These are phyloP conservation scores for Panthera leo DNA, from an alignment of 2,113 vertebrate genomes.

Conservation along the genomic window DNA sequence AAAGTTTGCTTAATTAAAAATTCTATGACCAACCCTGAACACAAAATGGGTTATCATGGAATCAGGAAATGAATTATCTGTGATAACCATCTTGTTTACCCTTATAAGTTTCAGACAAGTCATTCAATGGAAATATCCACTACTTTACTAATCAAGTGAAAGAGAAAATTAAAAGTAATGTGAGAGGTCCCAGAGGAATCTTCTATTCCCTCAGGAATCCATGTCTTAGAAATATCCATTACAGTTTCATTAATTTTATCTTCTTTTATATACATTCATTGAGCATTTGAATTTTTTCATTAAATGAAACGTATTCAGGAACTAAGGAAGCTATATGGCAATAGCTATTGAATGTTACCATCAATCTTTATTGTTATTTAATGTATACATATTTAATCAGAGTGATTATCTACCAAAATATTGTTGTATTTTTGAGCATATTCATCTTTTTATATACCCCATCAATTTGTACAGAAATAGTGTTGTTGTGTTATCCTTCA, in stretches of 20 bases:
- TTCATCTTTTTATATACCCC: not conserved
- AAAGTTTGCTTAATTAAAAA: not conserved
- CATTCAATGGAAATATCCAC: not conserved
- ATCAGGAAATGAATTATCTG: not conserved
- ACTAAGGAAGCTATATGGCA: not conserved
- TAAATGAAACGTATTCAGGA: not conserved
- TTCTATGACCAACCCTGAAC: not conserved
- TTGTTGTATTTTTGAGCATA: not conserved
- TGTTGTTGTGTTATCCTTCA: not conserved
- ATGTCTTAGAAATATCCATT: not conserved
- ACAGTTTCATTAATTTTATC: not conserved
- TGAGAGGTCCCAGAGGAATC: not conserved
- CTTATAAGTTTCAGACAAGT: not conserved
- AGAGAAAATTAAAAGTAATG: not conserved
- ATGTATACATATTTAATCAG: not conserved
- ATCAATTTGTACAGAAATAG: not conserved
- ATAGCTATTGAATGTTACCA: not conserved
- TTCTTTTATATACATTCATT: not conserved
- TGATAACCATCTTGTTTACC: not conserved
- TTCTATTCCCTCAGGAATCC: not conserved
- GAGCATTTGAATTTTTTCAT: not conserved
- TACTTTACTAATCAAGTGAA: not conserved
- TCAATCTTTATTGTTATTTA: not conserved
- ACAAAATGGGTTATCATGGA: not conserved
- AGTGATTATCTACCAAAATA: not conserved